These are phyloP conservation scores for Neolamprologus hecqui DNA, from an alignment of 2,113 vertebrate species.

Conservation along the genomic window DNA sequence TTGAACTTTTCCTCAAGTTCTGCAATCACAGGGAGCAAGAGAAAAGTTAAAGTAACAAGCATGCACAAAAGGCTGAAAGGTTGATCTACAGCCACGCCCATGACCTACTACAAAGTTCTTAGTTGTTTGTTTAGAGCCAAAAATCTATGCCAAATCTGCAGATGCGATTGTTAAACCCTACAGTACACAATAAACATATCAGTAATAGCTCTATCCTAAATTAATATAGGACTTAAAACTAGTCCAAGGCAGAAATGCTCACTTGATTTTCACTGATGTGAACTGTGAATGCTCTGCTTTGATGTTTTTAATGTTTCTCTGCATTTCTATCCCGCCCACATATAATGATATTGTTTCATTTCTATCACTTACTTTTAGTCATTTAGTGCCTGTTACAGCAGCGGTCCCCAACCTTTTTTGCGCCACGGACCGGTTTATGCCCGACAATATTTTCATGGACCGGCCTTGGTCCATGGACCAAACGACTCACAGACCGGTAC, in stretches of 20 bases:
- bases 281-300: not conserved
- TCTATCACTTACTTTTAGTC: not conserved
- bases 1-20: conserved; percentile 74
- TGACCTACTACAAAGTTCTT: not conserved
- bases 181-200: not conserved
- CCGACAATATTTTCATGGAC: too few species aligned
- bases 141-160: not conserved
- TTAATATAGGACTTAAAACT: not conserved
- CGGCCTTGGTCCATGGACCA: too few species aligned
- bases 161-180: not conserved
- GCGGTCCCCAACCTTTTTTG: too few species aligned
- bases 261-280: not conserved
- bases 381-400: not conserved
- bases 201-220: not conserved
- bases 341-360: not conserved
- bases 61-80: not conserved
- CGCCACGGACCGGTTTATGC: too few species aligned
- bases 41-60: not conserved
- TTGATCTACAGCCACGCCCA: not conserved
- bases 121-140: not conserved
- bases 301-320: not conserved
- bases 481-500: too few species aligned
- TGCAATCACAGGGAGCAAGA: conserved; percentile 10
- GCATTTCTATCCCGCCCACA: not conserved
- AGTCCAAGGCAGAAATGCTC: not conserved